Percentiles rank a stretch among this genome's conserved stretches.
These are phyloP conservation scores for Chrysotoxum bicinctum DNA, from an alignment of 2,888 invertebrate genomes.

Conservation along the genomic window DNA sequence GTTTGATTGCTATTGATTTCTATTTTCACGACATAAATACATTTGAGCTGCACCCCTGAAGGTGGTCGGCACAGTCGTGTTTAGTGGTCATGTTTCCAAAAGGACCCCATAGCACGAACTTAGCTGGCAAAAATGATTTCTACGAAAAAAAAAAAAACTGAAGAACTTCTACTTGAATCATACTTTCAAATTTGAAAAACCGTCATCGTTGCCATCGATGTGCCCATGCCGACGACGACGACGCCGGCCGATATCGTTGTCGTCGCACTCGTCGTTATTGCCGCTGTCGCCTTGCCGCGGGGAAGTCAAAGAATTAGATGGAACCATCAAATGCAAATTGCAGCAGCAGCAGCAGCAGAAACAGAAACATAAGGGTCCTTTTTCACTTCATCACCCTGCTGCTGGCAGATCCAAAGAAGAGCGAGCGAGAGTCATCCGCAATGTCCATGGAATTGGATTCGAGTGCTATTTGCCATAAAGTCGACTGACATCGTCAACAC, in stretches of 20 bases:
- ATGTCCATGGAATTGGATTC: slow-evolving; percentile 39
- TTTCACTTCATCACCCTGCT: slow-evolving; percentile 42
- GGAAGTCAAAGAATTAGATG: slow-evolving; percentile 34
- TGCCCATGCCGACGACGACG: neutral
- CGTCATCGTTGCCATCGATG: slow-evolving; percentile 17
- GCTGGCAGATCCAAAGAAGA: neutral
- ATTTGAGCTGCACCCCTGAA: slow-evolving; percentile 4
- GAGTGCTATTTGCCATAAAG: slow-evolving; percentile 53
- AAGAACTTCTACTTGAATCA: slow-evolving; percentile 54
- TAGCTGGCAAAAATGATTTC: slow-evolving; percentile 41
- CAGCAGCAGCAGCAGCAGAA: slow-evolving; percentile 22
- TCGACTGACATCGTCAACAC: slow-evolving; percentile 31
- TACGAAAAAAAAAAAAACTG: slow-evolving; percentile 28
- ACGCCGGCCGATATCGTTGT: neutral
- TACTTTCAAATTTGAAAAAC: slow-evolving; percentile 58
- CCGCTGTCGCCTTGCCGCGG: neutral
- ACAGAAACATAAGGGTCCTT: slow-evolving; percentile 52
- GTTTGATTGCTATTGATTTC: slow-evolving; percentile 13
- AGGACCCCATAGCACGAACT: slow-evolving; percentile 30
- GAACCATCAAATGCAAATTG: slow-evolving; percentile 61
- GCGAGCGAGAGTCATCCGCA: slow-evolving; percentile 7
- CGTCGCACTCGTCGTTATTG: neutral
- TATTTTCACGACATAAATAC: neutral
- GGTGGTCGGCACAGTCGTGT: slow-evolving; percentile 2
- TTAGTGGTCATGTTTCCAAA: slow-evolving; percentile 26